Evolutionary conservation across 2,888 invertebrate species (phyloP).

Genomic region (Cephus spinipes): DNA sequence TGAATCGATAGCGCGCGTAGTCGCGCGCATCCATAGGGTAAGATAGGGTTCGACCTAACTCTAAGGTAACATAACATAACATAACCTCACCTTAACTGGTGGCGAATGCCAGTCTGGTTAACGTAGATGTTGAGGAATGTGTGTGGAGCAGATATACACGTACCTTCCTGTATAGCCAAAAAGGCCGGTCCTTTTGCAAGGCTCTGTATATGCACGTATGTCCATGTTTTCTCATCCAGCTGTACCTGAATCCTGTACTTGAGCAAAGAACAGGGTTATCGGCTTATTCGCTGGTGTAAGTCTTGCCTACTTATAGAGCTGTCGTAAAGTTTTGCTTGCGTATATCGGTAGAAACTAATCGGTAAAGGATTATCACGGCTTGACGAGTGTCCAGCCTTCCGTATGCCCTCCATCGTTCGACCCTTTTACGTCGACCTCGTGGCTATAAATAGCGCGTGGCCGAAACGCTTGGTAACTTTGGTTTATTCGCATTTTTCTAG

Average conservation of each 20-base stretch:
- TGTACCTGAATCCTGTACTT: background rate
- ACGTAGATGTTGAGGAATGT: constrained; percentile 18
- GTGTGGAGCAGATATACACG: constrained; percentile 17
- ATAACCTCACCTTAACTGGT: background rate
- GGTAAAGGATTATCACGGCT: constrained; percentile 57
- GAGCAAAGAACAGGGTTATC: background rate
- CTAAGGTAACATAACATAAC: background rate
- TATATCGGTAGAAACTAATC: constrained; percentile 53
- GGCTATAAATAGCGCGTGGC: constrained; percentile 3
- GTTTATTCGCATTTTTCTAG: background rate
- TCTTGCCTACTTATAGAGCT: constrained; percentile 35
- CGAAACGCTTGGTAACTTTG: constrained; percentile 1
- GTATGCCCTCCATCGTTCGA: constrained; percentile 19
- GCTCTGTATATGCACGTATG: background rate
- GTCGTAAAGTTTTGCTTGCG: constrained; percentile 45
- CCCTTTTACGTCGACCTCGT: background rate
- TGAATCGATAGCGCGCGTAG: constrained; percentile 51
- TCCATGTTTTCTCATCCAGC: background rate
- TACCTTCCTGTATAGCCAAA: constrained; percentile 33
- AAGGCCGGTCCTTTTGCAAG: constrained; percentile 33
- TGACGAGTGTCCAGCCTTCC: constrained; percentile 56
- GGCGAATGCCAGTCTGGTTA: background rate
- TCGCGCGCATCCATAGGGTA: constrained; percentile 51
- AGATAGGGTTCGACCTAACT: constrained; percentile 5
- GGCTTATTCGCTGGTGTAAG: constrained; percentile 7